Evolutionary conservation across 2,888 invertebrate species (phyloP).

Genomic region (Chrysolina americana): DNA sequence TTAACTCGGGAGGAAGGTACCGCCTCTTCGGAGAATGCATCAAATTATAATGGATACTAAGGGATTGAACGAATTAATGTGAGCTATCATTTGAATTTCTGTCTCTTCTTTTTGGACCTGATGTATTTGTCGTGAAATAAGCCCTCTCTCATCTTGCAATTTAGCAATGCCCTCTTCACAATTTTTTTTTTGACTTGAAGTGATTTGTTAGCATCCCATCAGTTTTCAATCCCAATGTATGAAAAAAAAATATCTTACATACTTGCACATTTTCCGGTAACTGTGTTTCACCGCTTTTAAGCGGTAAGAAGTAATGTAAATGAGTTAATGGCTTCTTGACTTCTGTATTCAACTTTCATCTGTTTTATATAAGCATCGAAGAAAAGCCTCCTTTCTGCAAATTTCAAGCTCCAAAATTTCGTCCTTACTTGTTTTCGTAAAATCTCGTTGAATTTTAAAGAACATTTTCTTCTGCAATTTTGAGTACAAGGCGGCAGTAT

Average conservation of each 20-base stretch:
- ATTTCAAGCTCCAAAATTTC: constrained; percentile 6
- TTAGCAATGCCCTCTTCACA: neutral
- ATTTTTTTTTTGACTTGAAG: neutral
- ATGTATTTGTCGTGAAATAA: too few species aligned
- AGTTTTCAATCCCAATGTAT: neutral
- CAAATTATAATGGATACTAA: neutral
- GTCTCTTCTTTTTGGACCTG: neutral
- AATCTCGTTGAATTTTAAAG: neutral
- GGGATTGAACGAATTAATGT: neutral
- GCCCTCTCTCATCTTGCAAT: too few species aligned
- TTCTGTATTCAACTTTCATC: neutral
- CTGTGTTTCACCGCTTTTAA: neutral
- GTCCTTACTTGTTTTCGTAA: neutral
- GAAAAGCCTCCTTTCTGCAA: neutral
- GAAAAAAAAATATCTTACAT: neutral
- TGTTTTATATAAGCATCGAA: neutral
- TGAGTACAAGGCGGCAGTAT: neutral
- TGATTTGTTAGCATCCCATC: neutral
- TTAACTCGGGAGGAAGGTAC: neutral
- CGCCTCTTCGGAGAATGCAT: neutral
- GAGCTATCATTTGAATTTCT: neutral
- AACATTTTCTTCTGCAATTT: neutral
- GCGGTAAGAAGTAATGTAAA: neutral
- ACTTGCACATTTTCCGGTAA: neutral
- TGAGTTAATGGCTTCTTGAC: neutral